phyloP scores from a whole-genome alignment of 2,113 vertebrate species.

The Dicerorhinus sumatrensis region DNA sequence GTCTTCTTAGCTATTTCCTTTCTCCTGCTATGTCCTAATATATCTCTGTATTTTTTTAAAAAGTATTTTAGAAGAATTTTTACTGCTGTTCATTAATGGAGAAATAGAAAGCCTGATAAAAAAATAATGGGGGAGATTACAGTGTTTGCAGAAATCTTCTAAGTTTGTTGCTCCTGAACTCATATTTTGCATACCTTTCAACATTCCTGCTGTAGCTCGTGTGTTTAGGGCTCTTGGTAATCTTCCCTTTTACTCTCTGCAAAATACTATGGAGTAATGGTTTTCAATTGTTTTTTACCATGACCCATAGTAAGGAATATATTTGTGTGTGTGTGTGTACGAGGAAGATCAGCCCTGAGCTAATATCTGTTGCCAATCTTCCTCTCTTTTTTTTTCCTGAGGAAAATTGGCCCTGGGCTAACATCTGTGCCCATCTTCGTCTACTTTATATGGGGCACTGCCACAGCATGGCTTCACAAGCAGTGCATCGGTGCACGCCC shows the following conservation, averaged over 20 bases:
- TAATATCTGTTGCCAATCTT: too few relatives aligned
- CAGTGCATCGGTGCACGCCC: too few relatives aligned
- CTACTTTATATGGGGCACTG: too few relatives aligned
- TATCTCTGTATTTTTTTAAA: background rate
- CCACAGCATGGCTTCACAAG: too few relatives aligned
- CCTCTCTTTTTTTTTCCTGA: too few relatives aligned
- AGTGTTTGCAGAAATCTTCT: background rate
- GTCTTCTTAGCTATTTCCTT: background rate
- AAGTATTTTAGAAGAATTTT: background rate
- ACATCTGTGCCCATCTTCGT: too few relatives aligned
- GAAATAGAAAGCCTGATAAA: background rate
- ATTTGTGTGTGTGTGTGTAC: background rate
- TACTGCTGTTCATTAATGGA: background rate
- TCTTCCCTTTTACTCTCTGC: background rate
- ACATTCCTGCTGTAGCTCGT: background rate
- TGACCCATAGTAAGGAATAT: background rate
- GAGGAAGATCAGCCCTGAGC: too few relatives aligned
- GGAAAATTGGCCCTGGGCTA: too few relatives aligned
- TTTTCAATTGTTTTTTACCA: background rate
- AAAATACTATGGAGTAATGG: background rate
- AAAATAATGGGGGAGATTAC: background rate
- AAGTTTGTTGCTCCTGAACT: slow-evolving; percentile 20
- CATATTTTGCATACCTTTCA: background rate
- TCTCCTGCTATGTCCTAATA: background rate
- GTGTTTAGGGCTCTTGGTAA: background rate